These are phyloP conservation scores for Mystacornis crossleyi DNA, from an alignment of 2,113 vertebrate species.

Conservation along the genomic window DNA sequence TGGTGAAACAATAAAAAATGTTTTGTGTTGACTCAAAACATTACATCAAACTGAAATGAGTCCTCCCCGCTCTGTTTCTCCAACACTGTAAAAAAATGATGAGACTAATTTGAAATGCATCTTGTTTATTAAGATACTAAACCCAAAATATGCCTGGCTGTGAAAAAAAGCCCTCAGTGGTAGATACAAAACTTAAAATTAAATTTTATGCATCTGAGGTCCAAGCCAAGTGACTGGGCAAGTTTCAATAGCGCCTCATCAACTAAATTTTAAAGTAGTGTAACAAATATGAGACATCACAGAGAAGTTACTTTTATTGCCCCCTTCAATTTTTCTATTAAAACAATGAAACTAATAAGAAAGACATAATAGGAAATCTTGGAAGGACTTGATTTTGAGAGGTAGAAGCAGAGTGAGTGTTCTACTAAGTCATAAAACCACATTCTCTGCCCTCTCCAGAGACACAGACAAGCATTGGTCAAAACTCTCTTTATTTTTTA, in stretches of 20 bases:
- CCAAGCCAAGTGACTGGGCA: background rate
- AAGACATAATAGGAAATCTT: background rate
- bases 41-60: background rate
- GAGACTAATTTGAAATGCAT: background rate
- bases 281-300: background rate
- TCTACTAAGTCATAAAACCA: background rate
- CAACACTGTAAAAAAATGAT: background rate
- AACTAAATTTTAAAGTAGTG: background rate
- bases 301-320: background rate
- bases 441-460: background rate
- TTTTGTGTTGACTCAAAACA: constrained; percentile 5
- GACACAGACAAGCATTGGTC: too few relatives aligned
- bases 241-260: background rate
- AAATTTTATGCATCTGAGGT: background rate
- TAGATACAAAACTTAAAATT: background rate
- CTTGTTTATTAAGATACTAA: constrained; percentile 12
- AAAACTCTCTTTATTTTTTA: background rate
- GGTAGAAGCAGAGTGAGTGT: background rate
- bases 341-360: background rate
- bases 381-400: background rate
- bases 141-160: background rate
- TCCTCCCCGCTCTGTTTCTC: background rate
- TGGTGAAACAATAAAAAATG: background rate
- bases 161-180: background rate
- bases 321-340: background rate